These are phyloP conservation scores for Panzeria rudis DNA, from an alignment of 2,888 invertebrate genomes.

Conservation along the genomic window DNA sequence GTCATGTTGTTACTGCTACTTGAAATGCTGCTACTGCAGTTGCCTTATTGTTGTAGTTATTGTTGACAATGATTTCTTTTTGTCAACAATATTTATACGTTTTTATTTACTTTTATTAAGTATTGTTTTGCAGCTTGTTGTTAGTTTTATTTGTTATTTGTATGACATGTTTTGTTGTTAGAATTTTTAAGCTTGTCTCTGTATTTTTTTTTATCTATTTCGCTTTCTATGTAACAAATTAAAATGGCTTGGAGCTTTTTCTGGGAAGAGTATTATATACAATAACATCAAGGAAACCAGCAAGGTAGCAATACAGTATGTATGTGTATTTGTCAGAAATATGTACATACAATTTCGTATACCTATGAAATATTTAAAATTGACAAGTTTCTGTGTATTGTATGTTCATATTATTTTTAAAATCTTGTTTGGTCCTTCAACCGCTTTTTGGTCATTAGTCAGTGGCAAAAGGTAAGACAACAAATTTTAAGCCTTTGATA, in stretches of 20 bases:
- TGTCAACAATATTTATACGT: constrained; percentile 69
- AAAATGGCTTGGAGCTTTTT: constrained; percentile 67
- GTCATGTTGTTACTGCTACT: constrained; percentile 54
- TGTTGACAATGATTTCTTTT: constrained; percentile 72
- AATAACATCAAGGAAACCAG: constrained; percentile 46
- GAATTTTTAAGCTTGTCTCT: constrained; percentile 47
- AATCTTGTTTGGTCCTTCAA: constrained; percentile 38
- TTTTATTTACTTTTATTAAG: constrained; percentile 68
- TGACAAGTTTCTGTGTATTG: constrained; percentile 38
- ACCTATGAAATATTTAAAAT: constrained; percentile 23
- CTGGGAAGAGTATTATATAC: constrained; percentile 40
- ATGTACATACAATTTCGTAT: neutral
- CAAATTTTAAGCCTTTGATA: constrained; percentile 53
- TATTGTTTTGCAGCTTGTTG: constrained; percentile 60
- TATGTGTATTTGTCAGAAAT: neutral
- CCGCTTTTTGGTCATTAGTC: constrained; percentile 43
- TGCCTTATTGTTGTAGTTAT: constrained; percentile 54
- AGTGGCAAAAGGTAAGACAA: constrained; percentile 39
- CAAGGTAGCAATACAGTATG: constrained; percentile 24
- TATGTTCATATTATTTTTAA: neutral
- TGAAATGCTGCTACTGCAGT: constrained; percentile 11
- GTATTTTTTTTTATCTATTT: constrained; percentile 25
- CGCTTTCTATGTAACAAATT: constrained; percentile 64
- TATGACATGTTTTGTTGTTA: constrained; percentile 76
- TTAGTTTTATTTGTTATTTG: constrained; percentile 74